Evolutionary conservation across 2,113 vertebrate species (phyloP).

Genomic region (Sapajus apella): DNA sequence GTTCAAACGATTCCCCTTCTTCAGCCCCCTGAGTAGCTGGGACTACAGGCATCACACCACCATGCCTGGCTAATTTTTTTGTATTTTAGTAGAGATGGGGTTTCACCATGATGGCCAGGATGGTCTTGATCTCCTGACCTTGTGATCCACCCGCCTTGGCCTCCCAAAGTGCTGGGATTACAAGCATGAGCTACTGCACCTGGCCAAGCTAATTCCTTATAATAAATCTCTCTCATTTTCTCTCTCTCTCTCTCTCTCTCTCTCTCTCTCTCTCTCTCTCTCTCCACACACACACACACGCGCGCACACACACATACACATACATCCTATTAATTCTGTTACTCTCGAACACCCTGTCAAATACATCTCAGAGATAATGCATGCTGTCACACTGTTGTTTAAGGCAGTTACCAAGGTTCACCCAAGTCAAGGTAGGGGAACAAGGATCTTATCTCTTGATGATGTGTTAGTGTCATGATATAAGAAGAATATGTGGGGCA

Average conservation of each 20-base stretch:
- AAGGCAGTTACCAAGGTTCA: neutral
- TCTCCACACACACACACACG: neutral
- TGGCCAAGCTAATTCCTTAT: too few species aligned
- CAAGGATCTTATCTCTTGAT: neutral
- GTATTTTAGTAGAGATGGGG: too few species aligned
- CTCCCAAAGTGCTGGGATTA: too few species aligned
- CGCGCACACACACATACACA: neutral
- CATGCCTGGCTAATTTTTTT: too few species aligned
- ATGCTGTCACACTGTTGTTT: neutral
- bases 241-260: rapidly evolving
- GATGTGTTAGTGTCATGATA: neutral
- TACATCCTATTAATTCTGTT: neutral
- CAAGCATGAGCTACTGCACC: too few species aligned
- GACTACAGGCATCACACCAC: too few species aligned
- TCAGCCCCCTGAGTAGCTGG: too few species aligned
- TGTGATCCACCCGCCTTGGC: too few species aligned
- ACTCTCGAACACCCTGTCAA: neutral
- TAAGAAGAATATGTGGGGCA: neutral
- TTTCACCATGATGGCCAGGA: too few species aligned
- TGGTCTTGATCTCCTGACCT: too few species aligned
- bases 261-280: neutral
- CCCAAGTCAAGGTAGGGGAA: neutral
- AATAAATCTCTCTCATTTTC: neutral
- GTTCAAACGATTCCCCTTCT: too few species aligned
- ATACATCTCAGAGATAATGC: neutral